These are phyloP conservation scores for Basileuterus tristriatus DNA, from an alignment of 2,797 vertebrate genomes.

Conservation along the genomic window DNA sequence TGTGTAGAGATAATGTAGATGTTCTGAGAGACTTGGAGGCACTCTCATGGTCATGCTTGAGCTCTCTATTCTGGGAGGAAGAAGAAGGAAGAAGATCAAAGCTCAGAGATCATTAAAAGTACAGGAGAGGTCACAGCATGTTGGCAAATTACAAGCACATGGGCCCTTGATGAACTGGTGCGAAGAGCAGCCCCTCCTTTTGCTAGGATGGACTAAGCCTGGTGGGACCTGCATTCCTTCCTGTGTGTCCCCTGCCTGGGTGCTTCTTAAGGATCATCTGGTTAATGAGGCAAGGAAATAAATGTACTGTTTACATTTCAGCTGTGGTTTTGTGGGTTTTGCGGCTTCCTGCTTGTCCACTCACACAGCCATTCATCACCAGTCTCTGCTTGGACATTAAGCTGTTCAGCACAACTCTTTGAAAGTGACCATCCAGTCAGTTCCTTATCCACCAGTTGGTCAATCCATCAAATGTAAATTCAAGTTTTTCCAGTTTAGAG, in stretches of 20 bases:
- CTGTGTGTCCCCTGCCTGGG: not conserved
- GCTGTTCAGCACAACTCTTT: not conserved
- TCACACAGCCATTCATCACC: not conserved
- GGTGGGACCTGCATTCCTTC: not conserved
- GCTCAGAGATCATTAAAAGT: not conserved
- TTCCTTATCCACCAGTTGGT: not conserved
- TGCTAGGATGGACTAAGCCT: not conserved
- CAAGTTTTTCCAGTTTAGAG: not conserved
- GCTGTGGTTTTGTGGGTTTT: not conserved
- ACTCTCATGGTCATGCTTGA: not conserved
- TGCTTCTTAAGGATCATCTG: not conserved
- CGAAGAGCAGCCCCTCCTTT: not conserved
- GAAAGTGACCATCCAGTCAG: not conserved
- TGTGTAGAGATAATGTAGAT: not conserved
- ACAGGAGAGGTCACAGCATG: not conserved
- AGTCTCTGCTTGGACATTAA: not conserved
- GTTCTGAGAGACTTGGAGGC: not conserved
- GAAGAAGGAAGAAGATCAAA: not conserved
- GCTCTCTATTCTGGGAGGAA: not conserved
- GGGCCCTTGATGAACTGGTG: no score
- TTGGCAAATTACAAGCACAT: fast-evolving
- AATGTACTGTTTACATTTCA: not conserved
- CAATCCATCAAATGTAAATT: not conserved
- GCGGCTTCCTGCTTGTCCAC: not conserved
- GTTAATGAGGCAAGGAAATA: not conserved